Evolutionary conservation across 2,113 vertebrate genomes (phyloP).

Genomic region (Macaca nemestrina): DNA sequence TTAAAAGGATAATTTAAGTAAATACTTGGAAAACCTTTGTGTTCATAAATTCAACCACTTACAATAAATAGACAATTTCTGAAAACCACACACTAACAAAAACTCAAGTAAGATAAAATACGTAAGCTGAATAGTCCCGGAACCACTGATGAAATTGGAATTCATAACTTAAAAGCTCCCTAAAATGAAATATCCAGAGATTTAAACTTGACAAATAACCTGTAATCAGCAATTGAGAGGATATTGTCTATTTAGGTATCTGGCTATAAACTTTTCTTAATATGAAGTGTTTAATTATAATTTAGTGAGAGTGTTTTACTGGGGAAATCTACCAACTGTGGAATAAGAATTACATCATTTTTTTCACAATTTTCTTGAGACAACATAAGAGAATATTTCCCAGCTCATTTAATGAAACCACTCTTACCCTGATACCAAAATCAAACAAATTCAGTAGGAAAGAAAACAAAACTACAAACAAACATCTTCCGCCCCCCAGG

Average conservation of each 20-base stretch:
- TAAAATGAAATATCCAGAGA: neutral
- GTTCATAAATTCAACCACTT: neutral
- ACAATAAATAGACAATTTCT: neutral
- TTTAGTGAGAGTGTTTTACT: neutral
- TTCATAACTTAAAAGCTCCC: neutral
- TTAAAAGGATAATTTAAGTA: neutral
- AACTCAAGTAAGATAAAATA: neutral
- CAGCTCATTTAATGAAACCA: neutral
- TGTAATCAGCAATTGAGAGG: neutral
- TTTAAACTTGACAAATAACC: slow-evolving; percentile 27
- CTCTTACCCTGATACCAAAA: neutral
- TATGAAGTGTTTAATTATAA: neutral
- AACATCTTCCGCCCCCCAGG: neutral
- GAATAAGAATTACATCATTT: neutral
- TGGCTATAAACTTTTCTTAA: neutral
- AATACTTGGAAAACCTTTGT: neutral
- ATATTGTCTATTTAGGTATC: neutral
- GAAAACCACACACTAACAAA: neutral
- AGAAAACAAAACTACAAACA: neutral
- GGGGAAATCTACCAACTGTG: neutral
- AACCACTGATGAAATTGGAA: neutral
- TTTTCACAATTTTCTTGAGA: neutral
- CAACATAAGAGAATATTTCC: neutral
- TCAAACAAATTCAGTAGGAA: neutral
- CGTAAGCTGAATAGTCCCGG: neutral